A percentile compares a stretch with the other conserved stretches of the same genome.
phyloP scores from a whole-genome alignment of 2,888 invertebrate genomes.

The Lutraria lutraria region DNA sequence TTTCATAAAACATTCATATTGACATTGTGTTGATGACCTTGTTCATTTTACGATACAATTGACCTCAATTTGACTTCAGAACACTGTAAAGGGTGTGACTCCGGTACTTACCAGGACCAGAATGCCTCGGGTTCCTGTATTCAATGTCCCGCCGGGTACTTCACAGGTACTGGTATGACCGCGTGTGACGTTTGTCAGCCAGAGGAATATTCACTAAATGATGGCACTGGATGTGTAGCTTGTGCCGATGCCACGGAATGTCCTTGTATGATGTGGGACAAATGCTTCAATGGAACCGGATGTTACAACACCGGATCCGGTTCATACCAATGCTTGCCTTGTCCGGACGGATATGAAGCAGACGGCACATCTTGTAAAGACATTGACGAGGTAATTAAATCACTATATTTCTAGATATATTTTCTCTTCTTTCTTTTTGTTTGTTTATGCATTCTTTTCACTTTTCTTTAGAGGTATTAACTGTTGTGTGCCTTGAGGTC shows the following conservation, averaged over 20 bases:
- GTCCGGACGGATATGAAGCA: slow-evolving; percentile 79
- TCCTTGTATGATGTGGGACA: slow-evolving; percentile 74
- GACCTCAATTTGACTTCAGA: slow-evolving; percentile 56
- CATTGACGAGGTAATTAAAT: slow-evolving; percentile 79
- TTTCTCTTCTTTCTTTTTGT: too few relatives aligned
- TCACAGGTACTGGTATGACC: slow-evolving; percentile 76
- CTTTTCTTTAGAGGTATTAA: too few relatives aligned
- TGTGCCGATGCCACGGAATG: slow-evolving; percentile 74
- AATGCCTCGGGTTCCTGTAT: slow-evolving; percentile 73
- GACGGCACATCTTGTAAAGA: slow-evolving; percentile 81
- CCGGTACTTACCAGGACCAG: slow-evolving; percentile 79
- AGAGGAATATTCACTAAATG: slow-evolving; percentile 74
- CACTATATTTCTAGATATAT: too few relatives aligned
- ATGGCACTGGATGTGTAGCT: slow-evolving; percentile 72
- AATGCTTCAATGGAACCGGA: slow-evolving; percentile 71
- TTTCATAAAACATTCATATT: too few relatives aligned
- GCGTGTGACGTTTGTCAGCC: slow-evolving; percentile 76
- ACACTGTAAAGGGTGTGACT: slow-evolving; percentile 76
- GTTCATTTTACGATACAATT: too few relatives aligned
- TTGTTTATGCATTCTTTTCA: too few relatives aligned
- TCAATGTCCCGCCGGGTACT: slow-evolving; percentile 77
- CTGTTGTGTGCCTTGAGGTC: too few relatives aligned
- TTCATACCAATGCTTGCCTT: slow-evolving; percentile 73
- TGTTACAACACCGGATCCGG: slow-evolving; percentile 76
- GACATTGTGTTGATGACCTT: too few relatives aligned